Evolutionary conservation across 2,113 vertebrate species (phyloP), one percentile per base, ranked within the genome.

Genomic region (Amazona vittata): DNA sequence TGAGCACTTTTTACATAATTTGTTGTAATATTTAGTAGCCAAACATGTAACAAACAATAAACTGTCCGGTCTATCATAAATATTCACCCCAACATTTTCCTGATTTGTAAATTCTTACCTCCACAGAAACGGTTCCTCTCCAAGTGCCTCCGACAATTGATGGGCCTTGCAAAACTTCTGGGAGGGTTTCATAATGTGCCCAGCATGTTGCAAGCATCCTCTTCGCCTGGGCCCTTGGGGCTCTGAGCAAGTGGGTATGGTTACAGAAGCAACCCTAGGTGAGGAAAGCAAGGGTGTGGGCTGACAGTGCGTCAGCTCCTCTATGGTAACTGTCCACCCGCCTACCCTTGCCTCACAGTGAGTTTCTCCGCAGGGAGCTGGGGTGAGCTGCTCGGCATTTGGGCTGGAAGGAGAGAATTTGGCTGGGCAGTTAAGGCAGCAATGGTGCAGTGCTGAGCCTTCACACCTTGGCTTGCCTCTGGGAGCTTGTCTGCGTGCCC

Each of bases 251-350:
- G 52, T 82, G 81, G 70, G 35, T 47, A 84, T 89, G 91, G 89
- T 89, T 96, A 94, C 89, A 93, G 91, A 93, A 91, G 89, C 89
- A 79, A 3, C 11, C 37, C 29, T 3, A 7, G 47, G 50, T 95
- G 94, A 95, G 84, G 86, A 94, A 91, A 89, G 89, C 65, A 11
- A 81, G 93, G 81, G 89, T 85, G 96, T 96, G 91, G 84, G 74
- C n/a, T 79, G 74, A 29, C 15, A 11, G 17, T 44, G 80, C 44
- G 50, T 94, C 91, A 50, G 8, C 83, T 93, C 69, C 73, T 63
- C 83, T 41, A 5, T 3, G 4, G 39, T 60, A 83, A 47, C 94
- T 85, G 81, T 93, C 91, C 91, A 37, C 59, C 33, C 1, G 4
- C 11, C 62, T 86, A 79, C 53, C 94, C 85, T 49, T 60, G 53